Evolutionary conservation across 2,888 invertebrate species (phyloP).

Genomic region (Cerastis rubricosa): DNA sequence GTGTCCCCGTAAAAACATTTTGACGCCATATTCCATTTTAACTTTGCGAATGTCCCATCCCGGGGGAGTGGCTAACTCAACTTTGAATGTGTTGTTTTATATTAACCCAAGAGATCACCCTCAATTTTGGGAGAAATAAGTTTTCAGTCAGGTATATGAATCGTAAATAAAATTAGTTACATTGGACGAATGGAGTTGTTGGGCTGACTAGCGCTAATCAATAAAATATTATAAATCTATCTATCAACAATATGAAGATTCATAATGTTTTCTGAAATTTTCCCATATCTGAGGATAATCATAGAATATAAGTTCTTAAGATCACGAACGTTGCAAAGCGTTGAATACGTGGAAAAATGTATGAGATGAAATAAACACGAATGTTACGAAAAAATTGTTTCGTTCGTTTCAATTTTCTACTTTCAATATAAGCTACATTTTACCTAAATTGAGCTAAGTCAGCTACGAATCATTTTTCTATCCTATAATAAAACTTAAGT

Average conservation of each 20-base stretch:
- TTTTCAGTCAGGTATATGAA: slow-evolving; percentile 2
- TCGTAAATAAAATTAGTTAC: slow-evolving; percentile 9
- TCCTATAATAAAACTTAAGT: background rate
- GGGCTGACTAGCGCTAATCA: slow-evolving; percentile 1
- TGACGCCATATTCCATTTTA: slow-evolving; percentile 56
- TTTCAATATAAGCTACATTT: slow-evolving; percentile 18
- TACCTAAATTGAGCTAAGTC: slow-evolving; percentile 8
- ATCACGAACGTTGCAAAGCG: slow-evolving; percentile 1
- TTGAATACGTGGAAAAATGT: background rate
- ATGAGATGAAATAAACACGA: slow-evolving; percentile 30
- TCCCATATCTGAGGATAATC: slow-evolving; percentile 15
- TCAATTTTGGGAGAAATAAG: slow-evolving; percentile 32
- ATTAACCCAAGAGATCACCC: slow-evolving; percentile 43
- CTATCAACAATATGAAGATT: background rate
- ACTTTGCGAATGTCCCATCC: slow-evolving; percentile 45
- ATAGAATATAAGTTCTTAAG: background rate
- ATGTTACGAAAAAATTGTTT: slow-evolving; percentile 10
- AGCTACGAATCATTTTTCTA: background rate
- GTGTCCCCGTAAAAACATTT: slow-evolving; percentile 56
- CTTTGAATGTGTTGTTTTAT: slow-evolving; percentile 49
- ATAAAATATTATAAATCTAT: slow-evolving; percentile 18
- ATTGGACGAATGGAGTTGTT: background rate
- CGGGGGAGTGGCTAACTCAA: slow-evolving; percentile 34
- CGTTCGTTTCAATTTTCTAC: slow-evolving; percentile 32
- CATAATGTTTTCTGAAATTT: background rate